These are phyloP conservation scores for Chascanopsetta lugubris DNA, from an alignment of 2,113 vertebrate species.

Conservation along the genomic window DNA sequence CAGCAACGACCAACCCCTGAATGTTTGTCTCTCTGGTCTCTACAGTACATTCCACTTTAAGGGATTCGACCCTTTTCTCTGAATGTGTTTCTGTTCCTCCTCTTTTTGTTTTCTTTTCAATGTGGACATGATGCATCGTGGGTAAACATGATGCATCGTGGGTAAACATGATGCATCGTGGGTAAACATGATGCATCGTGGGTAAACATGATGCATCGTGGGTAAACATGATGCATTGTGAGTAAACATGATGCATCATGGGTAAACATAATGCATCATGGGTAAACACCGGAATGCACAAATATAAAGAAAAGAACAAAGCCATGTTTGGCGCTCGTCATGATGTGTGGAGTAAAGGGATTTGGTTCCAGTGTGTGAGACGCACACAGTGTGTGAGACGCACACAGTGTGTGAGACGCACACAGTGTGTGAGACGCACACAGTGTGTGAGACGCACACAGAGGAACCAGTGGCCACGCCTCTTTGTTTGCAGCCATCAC, in stretches of 20 bases:
- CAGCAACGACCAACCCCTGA: constrained; percentile 59
- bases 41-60: constrained; percentile 84
- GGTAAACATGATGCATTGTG: too few relatives aligned
- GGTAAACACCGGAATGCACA: constrained; percentile 76
- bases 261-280: too few relatives aligned
- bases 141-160: constrained; percentile 81
- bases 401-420: constrained; percentile 74
- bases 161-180: constrained; percentile 80
- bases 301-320: constrained; percentile 60
- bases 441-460: constrained; percentile 74
- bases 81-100: constrained; percentile 79
- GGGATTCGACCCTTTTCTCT: constrained; percentile 81
- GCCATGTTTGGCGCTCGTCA: constrained; percentile 85
- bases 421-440: constrained; percentile 75
- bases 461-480: constrained; percentile 75
- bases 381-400: constrained; percentile 75
- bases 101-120: constrained; percentile 57
- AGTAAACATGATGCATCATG: constrained; percentile 80
- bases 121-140: constrained; percentile 80
- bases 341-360: constrained; percentile 67
- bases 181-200: too few relatives aligned
- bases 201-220: constrained; percentile 80
- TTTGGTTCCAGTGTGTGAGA: constrained; percentile 75
- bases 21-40: constrained; percentile 83
- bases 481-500: constrained; percentile 77